phyloP scores from a whole-genome alignment of 2,113 vertebrate species.

The Melanotaenia duboulayi region DNA sequence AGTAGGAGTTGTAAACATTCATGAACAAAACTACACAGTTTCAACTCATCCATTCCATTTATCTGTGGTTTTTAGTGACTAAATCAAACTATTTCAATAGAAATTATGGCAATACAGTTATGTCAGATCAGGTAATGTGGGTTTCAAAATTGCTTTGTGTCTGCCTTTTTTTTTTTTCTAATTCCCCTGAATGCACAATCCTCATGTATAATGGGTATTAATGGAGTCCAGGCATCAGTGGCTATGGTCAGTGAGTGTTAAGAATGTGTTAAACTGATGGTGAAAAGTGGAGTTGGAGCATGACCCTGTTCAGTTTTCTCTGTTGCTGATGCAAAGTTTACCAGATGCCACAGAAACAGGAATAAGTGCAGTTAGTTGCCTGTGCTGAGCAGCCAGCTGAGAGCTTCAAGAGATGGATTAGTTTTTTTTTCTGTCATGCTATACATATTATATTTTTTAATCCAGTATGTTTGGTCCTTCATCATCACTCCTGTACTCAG shows the following conservation, averaged over 20 bases:
- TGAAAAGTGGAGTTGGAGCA: slow-evolving; percentile 3
- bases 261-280: neutral
- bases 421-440: slow-evolving; percentile 25
- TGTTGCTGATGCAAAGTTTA: neutral
- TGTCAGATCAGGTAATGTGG: too few relatives aligned
- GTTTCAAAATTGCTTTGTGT: too few relatives aligned
- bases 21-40: too few relatives aligned
- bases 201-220: too few relatives aligned
- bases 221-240: too few relatives aligned
- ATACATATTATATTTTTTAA: slow-evolving; percentile 34
- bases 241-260: slow-evolving; percentile 3
- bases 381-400: slow-evolving; percentile 34
- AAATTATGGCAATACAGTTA: too few relatives aligned
- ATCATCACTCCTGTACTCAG: neutral
- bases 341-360: slow-evolving; percentile 21
- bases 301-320: slow-evolving; percentile 4
- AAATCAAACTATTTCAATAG: too few relatives aligned
- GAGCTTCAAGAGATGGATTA: slow-evolving; percentile 50
- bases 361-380: slow-evolving; percentile 36
- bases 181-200: too few relatives aligned
- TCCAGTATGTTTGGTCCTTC: slow-evolving; percentile 31
- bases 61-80: too few relatives aligned
- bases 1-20: too few relatives aligned
- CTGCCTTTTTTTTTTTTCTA: too few relatives aligned
- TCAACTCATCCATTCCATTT: too few relatives aligned